Evolutionary conservation across 1,140 invertebrate genomes (phyloP), one percentile per base, ranked within the genome.

Genomic region (Battus philenor): DNA sequence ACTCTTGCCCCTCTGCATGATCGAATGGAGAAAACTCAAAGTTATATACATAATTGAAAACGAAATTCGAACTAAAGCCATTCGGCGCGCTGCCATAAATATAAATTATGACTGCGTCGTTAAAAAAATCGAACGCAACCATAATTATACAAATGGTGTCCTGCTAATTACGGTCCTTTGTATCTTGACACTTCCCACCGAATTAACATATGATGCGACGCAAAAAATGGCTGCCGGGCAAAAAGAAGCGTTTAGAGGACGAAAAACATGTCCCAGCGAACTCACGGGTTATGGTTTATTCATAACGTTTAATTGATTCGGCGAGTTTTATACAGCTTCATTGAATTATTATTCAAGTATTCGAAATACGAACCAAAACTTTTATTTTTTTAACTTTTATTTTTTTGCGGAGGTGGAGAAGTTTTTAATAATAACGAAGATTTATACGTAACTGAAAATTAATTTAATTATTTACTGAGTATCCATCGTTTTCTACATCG

Each of bases 91-190:
- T 13, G 36, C 34, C 49, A 68, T 72, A 65, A 67, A 70, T 67
- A 47, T 47, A 10, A 63, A 59, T 54, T 50, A 63, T 70, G 67
- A 59, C 59, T 59, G 41, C 34, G 1, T 33, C 38, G 27, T 38
- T n/a, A 58, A 50, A 62, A 59, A 50, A 45, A 30, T 20, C 18
- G 6, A 20, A 20, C 18, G 36, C 12, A 34, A 34, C 39, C 43
- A 30, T 59, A 68, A 75, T 64, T 63, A 65, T 47, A 15, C 36
- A 67, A 72, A 73, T 68, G 18, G 57, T 70, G 68, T 61, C 50
- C 49, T 36, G 54, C 69, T 70, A 76, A 76, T 76, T 66, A 65
- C 46, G 44, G 64, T 53, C 59, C 52, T 43, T 54, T 51, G 62
- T 55, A 55, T 59, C 47, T 69, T 70, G 65, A 70, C 71, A 70